Evolutionary conservation across 2,113 vertebrate genomes (phyloP).

Genomic region (Gadus chalcogrammus): DNA sequence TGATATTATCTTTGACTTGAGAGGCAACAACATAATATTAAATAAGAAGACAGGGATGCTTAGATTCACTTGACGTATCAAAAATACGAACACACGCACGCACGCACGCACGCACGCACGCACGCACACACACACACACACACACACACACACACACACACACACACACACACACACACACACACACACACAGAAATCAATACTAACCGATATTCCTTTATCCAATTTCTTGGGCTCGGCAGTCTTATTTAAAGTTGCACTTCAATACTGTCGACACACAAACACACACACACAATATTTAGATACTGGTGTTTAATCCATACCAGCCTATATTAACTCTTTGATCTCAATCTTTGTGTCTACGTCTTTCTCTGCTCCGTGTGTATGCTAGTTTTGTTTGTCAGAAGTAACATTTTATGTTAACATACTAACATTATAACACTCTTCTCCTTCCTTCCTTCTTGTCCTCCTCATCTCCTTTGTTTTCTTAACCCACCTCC

Average conservation of each 20-base stretch:
- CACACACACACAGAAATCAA: slow-evolving; percentile 10
- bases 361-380: slow-evolving; percentile 11
- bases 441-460: not conserved
- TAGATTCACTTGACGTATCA: slow-evolving; percentile 34
- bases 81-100: not conserved
- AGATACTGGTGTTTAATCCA: too few relatives aligned
- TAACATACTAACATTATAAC: not conserved
- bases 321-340: too few relatives aligned
- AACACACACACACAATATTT: not conserved
- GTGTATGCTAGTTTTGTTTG: too few relatives aligned
- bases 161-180: slow-evolving; percentile 10
- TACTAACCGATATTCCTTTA: not conserved
- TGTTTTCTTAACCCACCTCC: not conserved
- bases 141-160: slow-evolving; percentile 4
- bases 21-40: slow-evolving; percentile 37
- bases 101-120: too few relatives aligned
- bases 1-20: slow-evolving; percentile 43
- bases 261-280: not conserved
- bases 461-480: not conserved
- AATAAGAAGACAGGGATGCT: slow-evolving; percentile 38
- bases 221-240: slow-evolving; percentile 9
- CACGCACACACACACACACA: slow-evolving; percentile 1
- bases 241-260: not conserved
- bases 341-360: not conserved
- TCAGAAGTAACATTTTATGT: too few relatives aligned